Percentiles rank a stretch among this genome's conserved stretches.
These are phyloP conservation scores for Python bivittatus DNA, from an alignment of 2,113 vertebrate genomes.

Conservation along the genomic window DNA sequence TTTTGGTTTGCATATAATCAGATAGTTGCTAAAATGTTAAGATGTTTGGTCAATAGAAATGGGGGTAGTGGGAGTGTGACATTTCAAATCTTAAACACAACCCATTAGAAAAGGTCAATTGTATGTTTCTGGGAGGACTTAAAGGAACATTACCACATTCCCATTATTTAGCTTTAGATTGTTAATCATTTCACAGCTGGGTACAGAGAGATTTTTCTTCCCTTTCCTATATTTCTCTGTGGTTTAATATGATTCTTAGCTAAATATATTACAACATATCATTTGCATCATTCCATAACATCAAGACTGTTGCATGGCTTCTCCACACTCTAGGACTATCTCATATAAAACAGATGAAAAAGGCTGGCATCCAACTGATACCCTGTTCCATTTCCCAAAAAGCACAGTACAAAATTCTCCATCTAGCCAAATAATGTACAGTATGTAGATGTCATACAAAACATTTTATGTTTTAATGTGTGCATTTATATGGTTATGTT, in stretches of 20 bases:
- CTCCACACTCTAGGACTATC: conserved; percentile 5
- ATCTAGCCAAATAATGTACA: no score
- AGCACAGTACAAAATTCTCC: background rate
- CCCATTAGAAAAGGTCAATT: conserved; percentile 17
- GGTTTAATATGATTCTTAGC: conserved; percentile 25
- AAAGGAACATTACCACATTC: background rate
- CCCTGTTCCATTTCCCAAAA: conserved; percentile 24
- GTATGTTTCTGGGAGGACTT: conserved; percentile 11
- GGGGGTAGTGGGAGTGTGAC: background rate
- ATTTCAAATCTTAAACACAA: background rate
- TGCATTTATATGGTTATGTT: no score
- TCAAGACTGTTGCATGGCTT: conserved; percentile 37
- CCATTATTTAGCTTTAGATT: background rate
- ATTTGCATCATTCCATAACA: conserved; percentile 44
- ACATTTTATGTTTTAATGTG: no score
- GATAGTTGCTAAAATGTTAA: conserved; percentile 6
- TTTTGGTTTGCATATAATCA: background rate
- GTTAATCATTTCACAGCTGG: conserved; percentile 16
- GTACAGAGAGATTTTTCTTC: background rate
- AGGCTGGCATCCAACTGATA: conserved; percentile 4
- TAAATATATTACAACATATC: background rate
- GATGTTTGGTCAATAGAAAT: background rate
- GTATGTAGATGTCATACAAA: no score
- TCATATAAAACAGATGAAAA: conserved; percentile 41
- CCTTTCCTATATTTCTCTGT: conserved; percentile 4